A percentile compares a stretch with the other conserved stretches of the same genome.
phyloP scores from a whole-genome alignment of 2,888 invertebrate species.

The Lordiphosa andalusiaca region DNA sequence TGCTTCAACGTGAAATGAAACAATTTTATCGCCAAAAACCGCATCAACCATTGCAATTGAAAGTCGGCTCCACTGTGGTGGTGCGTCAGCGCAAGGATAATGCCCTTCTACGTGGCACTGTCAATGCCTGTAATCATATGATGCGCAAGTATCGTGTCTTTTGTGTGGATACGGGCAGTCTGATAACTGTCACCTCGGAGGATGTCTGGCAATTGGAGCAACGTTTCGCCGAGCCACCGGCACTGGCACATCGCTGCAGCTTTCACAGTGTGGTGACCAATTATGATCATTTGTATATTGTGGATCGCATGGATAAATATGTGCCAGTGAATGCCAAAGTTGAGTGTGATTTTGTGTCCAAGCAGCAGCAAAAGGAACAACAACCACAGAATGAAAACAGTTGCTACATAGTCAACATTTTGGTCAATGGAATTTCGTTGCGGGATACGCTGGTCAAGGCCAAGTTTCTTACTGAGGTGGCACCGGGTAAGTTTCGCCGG shows the following conservation, averaged over 20 bases:
- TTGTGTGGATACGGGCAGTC: conserved; percentile 90
- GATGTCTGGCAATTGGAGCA: conserved; percentile 87
- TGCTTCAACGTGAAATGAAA: conserved; percentile 87
- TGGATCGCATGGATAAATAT: conserved; percentile 78
- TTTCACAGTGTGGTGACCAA: conserved; percentile 84
- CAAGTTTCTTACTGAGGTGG: conserved; percentile 70
- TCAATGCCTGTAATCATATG: conserved; percentile 83
- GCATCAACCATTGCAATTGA: conserved; percentile 75
- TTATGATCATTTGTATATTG: conserved; percentile 80
- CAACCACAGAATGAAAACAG: conserved; percentile 31
- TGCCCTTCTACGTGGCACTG: conserved; percentile 86
- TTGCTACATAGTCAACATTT: conserved; percentile 74
- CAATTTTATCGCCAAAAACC: conserved; percentile 83
- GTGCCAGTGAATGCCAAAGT: conserved; percentile 73
- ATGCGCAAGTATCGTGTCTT: conserved; percentile 84
- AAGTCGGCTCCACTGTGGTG: conserved; percentile 85
- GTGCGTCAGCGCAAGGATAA: conserved; percentile 87
- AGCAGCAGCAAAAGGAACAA: conserved; percentile 36
- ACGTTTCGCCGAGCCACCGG: conserved; percentile 84
- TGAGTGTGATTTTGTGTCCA: conserved; percentile 73
- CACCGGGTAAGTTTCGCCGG: conserved; percentile 41
- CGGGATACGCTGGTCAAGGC: conserved; percentile 69
- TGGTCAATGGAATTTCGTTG: conserved; percentile 75
- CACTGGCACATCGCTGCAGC: conserved; percentile 86
- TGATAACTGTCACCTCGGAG: conserved; percentile 83